Evolutionary conservation across 2,888 invertebrate species (phyloP), one percentile per base, ranked within the genome.

Genomic region (Steromphala cineraria): DNA sequence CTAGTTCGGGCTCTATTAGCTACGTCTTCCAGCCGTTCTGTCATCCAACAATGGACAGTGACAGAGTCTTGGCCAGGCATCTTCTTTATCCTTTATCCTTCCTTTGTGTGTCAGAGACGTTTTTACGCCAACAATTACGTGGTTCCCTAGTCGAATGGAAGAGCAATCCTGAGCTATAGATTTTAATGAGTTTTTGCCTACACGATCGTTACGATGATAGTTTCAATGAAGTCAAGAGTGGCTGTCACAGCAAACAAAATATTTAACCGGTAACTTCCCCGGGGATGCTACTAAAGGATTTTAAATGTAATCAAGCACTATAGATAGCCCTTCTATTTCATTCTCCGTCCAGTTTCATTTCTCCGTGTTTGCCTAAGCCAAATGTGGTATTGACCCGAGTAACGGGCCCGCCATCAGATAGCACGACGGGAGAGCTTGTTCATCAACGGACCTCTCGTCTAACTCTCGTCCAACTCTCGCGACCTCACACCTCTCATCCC

Each of bases 111-210:
- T 31, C 71, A 24, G 36, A 40, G 71, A 71, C 71, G 28, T 71
- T 40, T 36, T 36, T 36, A 36, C 1, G 31, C 19, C 19, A 36
- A 31, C 71, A 71, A 71, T 71, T 71, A 71, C 40, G 40, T 71
- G 71, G 71, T 36, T 71, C 71, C 40, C 71, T 71, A 71, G 71
- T 36, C 71, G 71, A 71, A 19, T 19, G n/a, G 71, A 71, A 40
- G 36, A 53, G 31, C n/a, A 17, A n/a, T n/a, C 24, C 55, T n/a
- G 36, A 36, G 76, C 53, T 76, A 31, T 55, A 76, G 76, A 76
- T 76, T 76, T 76, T 76, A 76, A 76, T 55, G 76, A 76, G 53
- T 28, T 75, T 75, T 75, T 75, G 52, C 53, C 75, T 75, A 53
- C 53, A 52, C 76, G 53, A 36, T 76, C 55, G 53, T 76, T 76